These are phyloP conservation scores for Rattus rattus DNA, from an alignment of 2,113 vertebrate genomes.

Conservation along the genomic window DNA sequence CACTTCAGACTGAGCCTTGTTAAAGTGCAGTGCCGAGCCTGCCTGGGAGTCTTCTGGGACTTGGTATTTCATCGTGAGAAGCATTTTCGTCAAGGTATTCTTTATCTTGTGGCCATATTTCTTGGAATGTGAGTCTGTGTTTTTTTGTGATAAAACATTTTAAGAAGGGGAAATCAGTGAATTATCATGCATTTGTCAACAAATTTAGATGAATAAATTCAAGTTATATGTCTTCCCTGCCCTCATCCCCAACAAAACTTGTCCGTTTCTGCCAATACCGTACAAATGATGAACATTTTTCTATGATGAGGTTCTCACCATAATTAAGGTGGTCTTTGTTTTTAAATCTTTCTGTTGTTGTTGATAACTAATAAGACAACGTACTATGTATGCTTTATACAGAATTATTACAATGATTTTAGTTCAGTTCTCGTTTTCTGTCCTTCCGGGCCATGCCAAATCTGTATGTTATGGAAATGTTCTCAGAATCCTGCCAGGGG, in stretches of 20 bases:
- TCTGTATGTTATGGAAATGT: conserved; percentile 74
- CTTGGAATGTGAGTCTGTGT: background rate
- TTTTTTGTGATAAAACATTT: conserved; percentile 70
- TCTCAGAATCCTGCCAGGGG: conserved; percentile 78
- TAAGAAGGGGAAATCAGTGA: conserved; percentile 53
- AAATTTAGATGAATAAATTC: conserved; percentile 59
- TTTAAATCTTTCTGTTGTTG: conserved; percentile 69
- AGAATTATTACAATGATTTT: conserved; percentile 81
- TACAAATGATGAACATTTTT: conserved; percentile 71
- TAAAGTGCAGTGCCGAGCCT: background rate
- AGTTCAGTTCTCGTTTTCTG: conserved; percentile 76
- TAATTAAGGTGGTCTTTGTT: conserved; percentile 71
- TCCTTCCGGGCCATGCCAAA: conserved; percentile 83
- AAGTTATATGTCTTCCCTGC: conserved; percentile 47
- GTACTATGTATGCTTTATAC: conserved; percentile 77
- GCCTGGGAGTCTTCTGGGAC: background rate
- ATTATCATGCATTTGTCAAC: conserved; percentile 64
- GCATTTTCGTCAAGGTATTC: background rate
- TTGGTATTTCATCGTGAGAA: conserved; percentile 29
- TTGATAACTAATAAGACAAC: conserved; percentile 47
- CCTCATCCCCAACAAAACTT: background rate
- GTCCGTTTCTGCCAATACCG: conserved; percentile 57
- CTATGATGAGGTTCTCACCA: conserved; percentile 77
- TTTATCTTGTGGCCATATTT: conserved; percentile 50
- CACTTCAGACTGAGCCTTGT: background rate